Evolutionary conservation across 1,140 invertebrate genomes (phyloP).

Genomic region (Hycleus phaleratus): DNA sequence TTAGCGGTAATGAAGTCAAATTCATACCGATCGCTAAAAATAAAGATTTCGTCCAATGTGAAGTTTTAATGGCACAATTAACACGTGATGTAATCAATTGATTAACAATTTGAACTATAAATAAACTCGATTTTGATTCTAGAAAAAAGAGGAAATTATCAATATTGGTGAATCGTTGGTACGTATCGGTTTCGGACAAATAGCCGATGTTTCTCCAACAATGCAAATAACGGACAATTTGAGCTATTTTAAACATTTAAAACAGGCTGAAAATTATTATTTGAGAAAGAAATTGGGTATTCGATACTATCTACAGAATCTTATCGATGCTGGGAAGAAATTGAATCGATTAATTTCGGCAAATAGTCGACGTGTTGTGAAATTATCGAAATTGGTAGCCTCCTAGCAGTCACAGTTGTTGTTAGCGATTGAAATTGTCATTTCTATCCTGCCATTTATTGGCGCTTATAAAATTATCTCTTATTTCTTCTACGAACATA

Average conservation of each 20-base stretch:
- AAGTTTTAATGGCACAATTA: constrained; percentile 39
- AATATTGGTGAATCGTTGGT: constrained; percentile 42
- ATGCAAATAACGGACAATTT: no score
- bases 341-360: neutral
- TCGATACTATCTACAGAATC: constrained; percentile 42
- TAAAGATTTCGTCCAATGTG: constrained; percentile 42
- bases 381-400: constrained; percentile 15
- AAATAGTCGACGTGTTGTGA: constrained; percentile 1
- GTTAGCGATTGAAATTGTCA: constrained; percentile 23
- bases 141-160: constrained; percentile 16
- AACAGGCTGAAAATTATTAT: constrained; percentile 41
- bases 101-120: neutral
- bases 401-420: constrained; percentile 23
- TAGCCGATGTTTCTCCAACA: constrained; percentile 5
- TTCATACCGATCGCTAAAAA: constrained; percentile 43
- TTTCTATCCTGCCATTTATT: constrained; percentile 23
- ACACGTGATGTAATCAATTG: constrained; percentile 23
- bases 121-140: constrained; percentile 2
- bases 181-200: constrained; percentile 44
- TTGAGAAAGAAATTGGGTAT: constrained; percentile 43
- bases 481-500: constrained; percentile 25
- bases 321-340: no score
- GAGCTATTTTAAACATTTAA: constrained; percentile 38
- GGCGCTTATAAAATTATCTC: constrained; percentile 26
- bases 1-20: constrained; percentile 39